These are phyloP conservation scores for Enoplosus armatus DNA, from an alignment of 2,797 vertebrate species.

Conservation along the genomic window DNA sequence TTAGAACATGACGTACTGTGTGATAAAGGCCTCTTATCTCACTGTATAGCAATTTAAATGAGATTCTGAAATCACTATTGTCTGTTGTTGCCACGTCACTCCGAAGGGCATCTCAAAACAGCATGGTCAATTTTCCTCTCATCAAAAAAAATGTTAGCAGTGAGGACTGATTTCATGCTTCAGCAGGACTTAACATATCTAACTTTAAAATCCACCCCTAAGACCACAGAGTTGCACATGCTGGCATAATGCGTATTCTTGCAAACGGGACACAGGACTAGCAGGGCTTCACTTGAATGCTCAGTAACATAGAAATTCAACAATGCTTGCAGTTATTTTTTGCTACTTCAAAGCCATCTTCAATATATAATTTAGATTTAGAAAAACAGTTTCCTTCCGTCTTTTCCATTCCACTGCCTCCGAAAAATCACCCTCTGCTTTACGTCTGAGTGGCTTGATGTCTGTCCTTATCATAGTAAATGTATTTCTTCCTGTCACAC, in stretches of 20 bases:
- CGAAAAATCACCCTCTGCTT: constrained; percentile 44
- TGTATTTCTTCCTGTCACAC: constrained; percentile 36
- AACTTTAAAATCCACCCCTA: constrained; percentile 27
- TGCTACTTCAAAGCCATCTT: constrained; percentile 20
- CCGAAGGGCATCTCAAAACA: not conserved
- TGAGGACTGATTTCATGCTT: constrained; percentile 35
- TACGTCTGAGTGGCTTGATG: constrained; percentile 55
- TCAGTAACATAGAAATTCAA: constrained; percentile 10
- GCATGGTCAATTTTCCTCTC: constrained; percentile 43
- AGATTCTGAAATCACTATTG: constrained; percentile 9
- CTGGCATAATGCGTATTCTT: not conserved
- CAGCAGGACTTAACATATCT: constrained; percentile 13
- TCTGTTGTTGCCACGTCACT: not conserved
- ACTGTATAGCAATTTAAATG: not conserved
- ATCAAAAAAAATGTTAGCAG: not conserved
- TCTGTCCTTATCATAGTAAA: constrained; percentile 49
- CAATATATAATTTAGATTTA: constrained; percentile 32
- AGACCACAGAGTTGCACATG: not conserved
- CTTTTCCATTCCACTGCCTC: constrained; percentile 48
- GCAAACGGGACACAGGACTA: not conserved
- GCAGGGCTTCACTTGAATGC: constrained; percentile 8
- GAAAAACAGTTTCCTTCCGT: constrained; percentile 36
- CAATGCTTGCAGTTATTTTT: constrained; percentile 37
- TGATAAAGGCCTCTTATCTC: not conserved
- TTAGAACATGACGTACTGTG: not conserved